Percentiles rank a stretch among this genome's conserved stretches.
Evolutionary conservation across 2,797 vertebrate genomes (phyloP).

Genomic region (Cuniculus paca): DNA sequence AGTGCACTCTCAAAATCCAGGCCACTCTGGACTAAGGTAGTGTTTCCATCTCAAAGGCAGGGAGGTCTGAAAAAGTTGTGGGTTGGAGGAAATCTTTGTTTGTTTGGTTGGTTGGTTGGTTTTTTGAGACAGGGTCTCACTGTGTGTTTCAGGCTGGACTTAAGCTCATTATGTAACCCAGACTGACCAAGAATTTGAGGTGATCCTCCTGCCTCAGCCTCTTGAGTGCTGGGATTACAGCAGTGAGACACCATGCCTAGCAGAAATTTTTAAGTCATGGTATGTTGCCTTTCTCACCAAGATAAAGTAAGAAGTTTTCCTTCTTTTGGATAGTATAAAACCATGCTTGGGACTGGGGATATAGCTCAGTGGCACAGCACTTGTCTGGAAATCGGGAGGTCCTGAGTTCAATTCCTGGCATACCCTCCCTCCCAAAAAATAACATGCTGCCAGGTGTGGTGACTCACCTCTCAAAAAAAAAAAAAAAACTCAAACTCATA

Average conservation of each 20-base stretch:
- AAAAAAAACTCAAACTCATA: too few relatives aligned
- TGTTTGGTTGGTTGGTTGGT: background rate
- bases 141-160: background rate
- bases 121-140: background rate
- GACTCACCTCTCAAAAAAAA: background rate
- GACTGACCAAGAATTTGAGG: background rate
- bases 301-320: constrained; percentile 31
- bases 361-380: too few relatives aligned
- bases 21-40: background rate
- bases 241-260: background rate
- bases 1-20: background rate
- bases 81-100: background rate
- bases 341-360: background rate
- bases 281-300: constrained; percentile 16
- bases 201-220: background rate
- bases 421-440: background rate
- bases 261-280: background rate
- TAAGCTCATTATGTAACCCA: background rate
- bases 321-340: constrained; percentile 10
- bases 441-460: background rate
- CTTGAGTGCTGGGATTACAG: background rate
- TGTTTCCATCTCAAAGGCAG: background rate
- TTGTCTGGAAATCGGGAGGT: too few relatives aligned
- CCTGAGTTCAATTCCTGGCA: too few relatives aligned
- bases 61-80: background rate